Conservation (phyloP, 1,140 invertebrate species). For the Drosophila willistoni region DNA sequence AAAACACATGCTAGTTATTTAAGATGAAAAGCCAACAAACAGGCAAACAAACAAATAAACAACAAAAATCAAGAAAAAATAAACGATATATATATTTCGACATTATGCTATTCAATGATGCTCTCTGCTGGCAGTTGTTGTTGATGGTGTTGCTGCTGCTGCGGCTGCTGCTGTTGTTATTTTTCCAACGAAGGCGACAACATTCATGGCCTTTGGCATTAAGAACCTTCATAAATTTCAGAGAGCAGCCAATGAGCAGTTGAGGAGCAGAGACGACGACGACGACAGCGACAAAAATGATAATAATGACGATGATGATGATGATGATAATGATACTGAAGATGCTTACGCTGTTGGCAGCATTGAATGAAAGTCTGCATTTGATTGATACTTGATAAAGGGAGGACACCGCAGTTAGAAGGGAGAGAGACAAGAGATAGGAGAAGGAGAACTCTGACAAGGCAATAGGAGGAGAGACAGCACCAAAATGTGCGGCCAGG, state of each 20-base stretch:
- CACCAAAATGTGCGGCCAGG: constrained; percentile 49
- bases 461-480: neutral
- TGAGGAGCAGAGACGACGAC: constrained; percentile 14
- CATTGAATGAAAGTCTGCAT: constrained; percentile 55
- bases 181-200: constrained; percentile 63
- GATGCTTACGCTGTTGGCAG: constrained; percentile 32
- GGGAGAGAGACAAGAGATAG: neutral
- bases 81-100: constrained; percentile 40
- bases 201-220: constrained; percentile 77
- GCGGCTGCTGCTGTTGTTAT: constrained; percentile 56
- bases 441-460: neutral
- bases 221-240: constrained; percentile 79
- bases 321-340: constrained; percentile 11
- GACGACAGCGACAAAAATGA: neutral
- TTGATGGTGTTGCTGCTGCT: constrained; percentile 37
- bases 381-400: constrained; percentile 75
- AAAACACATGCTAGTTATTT: constrained; percentile 40
- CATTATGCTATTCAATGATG: constrained; percentile 55
- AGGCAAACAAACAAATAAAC: constrained; percentile 11
- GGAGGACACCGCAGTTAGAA: constrained; percentile 22
- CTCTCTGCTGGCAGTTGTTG: constrained; percentile 16
- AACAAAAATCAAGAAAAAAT: constrained; percentile 27
- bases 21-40: constrained; percentile 34
- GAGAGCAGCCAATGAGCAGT: constrained; percentile 55
- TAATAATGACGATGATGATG: constrained; percentile 18